These are phyloP conservation scores for Sturmia bella DNA, from an alignment of 2,888 invertebrate genomes.

Conservation along the genomic window DNA sequence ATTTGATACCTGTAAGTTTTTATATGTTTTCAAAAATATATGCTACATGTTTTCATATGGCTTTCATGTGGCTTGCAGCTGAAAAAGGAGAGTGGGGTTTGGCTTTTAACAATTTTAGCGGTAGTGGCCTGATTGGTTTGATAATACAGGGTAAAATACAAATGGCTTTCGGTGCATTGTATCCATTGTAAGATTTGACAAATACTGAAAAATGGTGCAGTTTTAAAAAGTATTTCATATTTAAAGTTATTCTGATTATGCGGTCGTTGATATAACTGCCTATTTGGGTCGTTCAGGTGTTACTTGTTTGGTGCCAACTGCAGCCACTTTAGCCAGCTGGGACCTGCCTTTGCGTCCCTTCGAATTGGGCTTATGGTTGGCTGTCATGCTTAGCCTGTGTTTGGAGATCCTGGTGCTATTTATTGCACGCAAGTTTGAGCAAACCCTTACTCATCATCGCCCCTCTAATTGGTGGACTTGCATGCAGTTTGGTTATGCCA, in stretches of 20 bases:
- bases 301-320: slow-evolving; percentile 87
- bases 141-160: slow-evolving; percentile 85
- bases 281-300: slow-evolving; percentile 85
- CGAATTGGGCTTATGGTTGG: slow-evolving; percentile 84
- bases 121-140: slow-evolving; percentile 85
- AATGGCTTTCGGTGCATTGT: slow-evolving; percentile 75
- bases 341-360: slow-evolving; percentile 85
- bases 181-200: slow-evolving; percentile 64
- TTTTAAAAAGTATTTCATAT: not conserved
- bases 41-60: no score
- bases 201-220: not conserved
- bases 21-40: no score
- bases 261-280: slow-evolving; percentile 84
- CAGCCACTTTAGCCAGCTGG: slow-evolving; percentile 85
- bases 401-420: slow-evolving; percentile 81
- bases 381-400: slow-evolving; percentile 82
- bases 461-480: slow-evolving; percentile 52
- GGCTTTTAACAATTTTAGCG: slow-evolving; percentile 85
- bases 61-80: slow-evolving; percentile 45
- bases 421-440: slow-evolving; percentile 71
- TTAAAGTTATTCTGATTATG: slow-evolving; percentile 85
- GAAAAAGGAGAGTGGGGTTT: slow-evolving; percentile 85
- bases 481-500: slow-evolving; percentile 73
- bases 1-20: slow-evolving; percentile 76
- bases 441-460: not conserved